A percentile compares a stretch with the other conserved stretches of the same genome.
phyloP scores from a whole-genome alignment of 2,797 vertebrate genomes.

The Pygocentrus nattereri region DNA sequence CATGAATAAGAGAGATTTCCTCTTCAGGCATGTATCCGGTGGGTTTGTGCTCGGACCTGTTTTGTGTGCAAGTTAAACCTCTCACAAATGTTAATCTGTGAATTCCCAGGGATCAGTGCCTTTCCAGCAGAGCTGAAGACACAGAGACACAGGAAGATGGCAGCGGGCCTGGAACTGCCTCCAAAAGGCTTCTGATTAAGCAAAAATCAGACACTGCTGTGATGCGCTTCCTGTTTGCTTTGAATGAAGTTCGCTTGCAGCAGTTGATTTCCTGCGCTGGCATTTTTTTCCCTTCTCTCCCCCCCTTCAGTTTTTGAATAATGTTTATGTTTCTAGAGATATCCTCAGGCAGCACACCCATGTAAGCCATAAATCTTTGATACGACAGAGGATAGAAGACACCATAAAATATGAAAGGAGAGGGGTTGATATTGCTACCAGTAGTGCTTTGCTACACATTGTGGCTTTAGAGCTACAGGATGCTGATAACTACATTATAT shows the following conservation, averaged over 20 bases:
- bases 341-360: slow-evolving; percentile 44
- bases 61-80: slow-evolving; percentile 59
- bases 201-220: slow-evolving; percentile 60
- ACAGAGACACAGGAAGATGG: slow-evolving; percentile 70
- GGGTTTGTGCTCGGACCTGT: slow-evolving; percentile 17
- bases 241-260: slow-evolving; percentile 56
- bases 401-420: slow-evolving; percentile 49
- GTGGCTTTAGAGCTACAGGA: slow-evolving; percentile 37
- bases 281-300: slow-evolving; percentile 40
- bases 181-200: slow-evolving; percentile 69
- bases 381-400: slow-evolving; percentile 52
- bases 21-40: slow-evolving; percentile 20
- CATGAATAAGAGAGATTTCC: slow-evolving; percentile 42
- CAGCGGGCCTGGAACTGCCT: slow-evolving; percentile 63
- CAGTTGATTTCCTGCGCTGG: slow-evolving; percentile 54
- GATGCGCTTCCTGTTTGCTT: slow-evolving; percentile 53
- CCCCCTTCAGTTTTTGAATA: slow-evolving; percentile 41
- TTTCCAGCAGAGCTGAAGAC: slow-evolving; percentile 70
- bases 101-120: slow-evolving; percentile 76
- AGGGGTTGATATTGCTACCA: slow-evolving; percentile 42
- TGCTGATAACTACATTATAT: slow-evolving; percentile 30
- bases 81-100: slow-evolving; percentile 79
- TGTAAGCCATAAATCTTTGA: slow-evolving; percentile 62
- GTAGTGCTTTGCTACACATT: slow-evolving; percentile 20
- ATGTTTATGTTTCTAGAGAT: slow-evolving; percentile 53